A percentile compares a stretch with the other conserved stretches of the same genome.
These are phyloP conservation scores for Andrena cerasifolii DNA, from an alignment of 1,140 invertebrate species.

Conservation along the genomic window DNA sequence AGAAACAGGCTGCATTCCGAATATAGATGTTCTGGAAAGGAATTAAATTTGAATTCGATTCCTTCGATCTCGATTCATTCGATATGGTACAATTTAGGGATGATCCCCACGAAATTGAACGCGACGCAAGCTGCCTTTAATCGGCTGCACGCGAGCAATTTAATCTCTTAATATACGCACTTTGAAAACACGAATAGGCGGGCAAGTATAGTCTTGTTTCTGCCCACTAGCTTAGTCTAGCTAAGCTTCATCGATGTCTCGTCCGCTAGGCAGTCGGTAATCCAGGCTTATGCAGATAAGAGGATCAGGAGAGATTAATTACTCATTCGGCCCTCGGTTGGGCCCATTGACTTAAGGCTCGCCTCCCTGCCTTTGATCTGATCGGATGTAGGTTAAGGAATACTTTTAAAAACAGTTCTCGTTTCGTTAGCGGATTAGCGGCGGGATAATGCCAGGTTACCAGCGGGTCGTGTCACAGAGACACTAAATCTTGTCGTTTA, in stretches of 20 bases:
- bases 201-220: constrained; percentile 57
- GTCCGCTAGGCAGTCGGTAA: constrained; percentile 68
- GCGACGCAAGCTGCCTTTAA: not conserved
- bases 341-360: constrained; percentile 64
- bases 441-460: not conserved
- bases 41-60: too few relatives aligned
- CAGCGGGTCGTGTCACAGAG: not conserved
- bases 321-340: constrained; percentile 63
- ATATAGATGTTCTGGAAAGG: too few relatives aligned
- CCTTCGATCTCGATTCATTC: too few relatives aligned
- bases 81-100: too few relatives aligned
- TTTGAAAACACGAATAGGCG: constrained; percentile 34
- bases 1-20: too few relatives aligned
- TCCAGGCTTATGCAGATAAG: constrained; percentile 71
- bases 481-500: constrained; percentile 13
- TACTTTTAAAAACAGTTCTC: too few relatives aligned
- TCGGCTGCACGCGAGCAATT: not conserved
- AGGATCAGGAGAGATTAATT: constrained; percentile 70
- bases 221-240: constrained; percentile 52
- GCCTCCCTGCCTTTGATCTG: constrained; percentile 10
- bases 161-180: constrained; percentile 39
- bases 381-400: constrained; percentile 19
- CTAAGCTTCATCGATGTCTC: constrained; percentile 70
- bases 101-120: not conserved
- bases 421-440: constrained; percentile 1